Evolutionary conservation across 2,797 vertebrate species (phyloP), one percentile per base, ranked within the genome.

Genomic region (Sebastes hopkinsi): DNA sequence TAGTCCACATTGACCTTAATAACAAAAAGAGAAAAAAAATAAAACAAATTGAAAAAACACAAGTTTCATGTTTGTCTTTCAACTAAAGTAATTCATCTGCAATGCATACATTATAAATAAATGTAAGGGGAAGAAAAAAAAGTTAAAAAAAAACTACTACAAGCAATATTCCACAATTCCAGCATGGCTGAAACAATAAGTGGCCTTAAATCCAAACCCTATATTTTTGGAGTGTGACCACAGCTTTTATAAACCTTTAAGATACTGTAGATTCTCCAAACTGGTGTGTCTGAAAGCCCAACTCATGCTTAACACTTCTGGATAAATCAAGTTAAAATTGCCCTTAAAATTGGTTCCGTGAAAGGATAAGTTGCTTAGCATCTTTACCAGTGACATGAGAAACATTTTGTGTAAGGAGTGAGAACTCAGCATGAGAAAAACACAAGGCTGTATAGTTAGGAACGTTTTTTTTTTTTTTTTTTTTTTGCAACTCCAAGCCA

Each of bases 31-130:
- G 58, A 5, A 67, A 79, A 42, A 75, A 75, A 78, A 36, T 5
- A 64, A 59, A 71, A 81, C n/a, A 81, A 82, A 60, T 66, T 79
- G 32, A 83, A 86, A 78, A 86, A 88, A 92, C 59, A 90, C 52
- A 9, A 84, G 55, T 89, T 88, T 87, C 25, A 87, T 89, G 66
- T 80, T 87, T 82, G 75, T 92, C 75, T 91, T 93, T 91, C 88
- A 94, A 92, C 90, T 94, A 94, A 54, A 93, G 78, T 91, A 85
- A 81, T 85, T 94, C 80, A 95, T 95, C 94, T 93, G 95, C 95
- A 96, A 96, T 94, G 91, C 91, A 94, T 94, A 95, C 86, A 92
- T 95, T 94, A 96, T 96, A 96, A 96, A 97, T 96, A 96, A 93
- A 95, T 95, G 92, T 92, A 93, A 94, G 70, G 87, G 90, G 79